phyloP scores from a whole-genome alignment of 2,888 invertebrate species.

The Anticlea derivata region DNA sequence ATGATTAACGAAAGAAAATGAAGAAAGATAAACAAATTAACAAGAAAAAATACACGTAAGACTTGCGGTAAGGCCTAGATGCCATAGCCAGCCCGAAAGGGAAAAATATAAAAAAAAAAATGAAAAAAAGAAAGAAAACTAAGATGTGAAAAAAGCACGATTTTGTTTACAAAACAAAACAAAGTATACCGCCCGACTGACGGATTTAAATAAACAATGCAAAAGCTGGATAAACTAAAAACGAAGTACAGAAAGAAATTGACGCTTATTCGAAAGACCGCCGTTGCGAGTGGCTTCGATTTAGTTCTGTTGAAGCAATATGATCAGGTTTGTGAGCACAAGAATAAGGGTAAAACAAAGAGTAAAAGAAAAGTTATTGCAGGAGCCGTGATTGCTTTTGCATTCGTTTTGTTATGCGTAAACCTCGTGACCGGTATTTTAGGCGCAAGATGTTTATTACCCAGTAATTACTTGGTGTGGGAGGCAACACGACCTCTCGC shows the following conservation, averaged over 20 bases:
- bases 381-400: slow-evolving; percentile 44
- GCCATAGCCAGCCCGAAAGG: too few species aligned
- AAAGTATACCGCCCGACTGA: too few species aligned
- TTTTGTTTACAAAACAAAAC: too few species aligned
- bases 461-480: slow-evolving; percentile 94
- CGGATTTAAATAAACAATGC: slow-evolving; percentile 27
- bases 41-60: too few species aligned
- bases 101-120: too few species aligned
- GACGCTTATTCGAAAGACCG: slow-evolving; percentile 55
- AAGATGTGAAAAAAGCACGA: slow-evolving; percentile 1
- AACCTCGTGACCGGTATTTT: slow-evolving; percentile 63
- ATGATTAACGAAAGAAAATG: too few species aligned
- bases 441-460: slow-evolving; percentile 89
- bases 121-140: too few species aligned
- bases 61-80: too few species aligned
- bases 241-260: slow-evolving; percentile 35
- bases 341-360: slow-evolving; percentile 40
- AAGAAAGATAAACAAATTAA: too few species aligned
- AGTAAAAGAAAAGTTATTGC: slow-evolving; percentile 49
- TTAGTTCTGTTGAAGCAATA: slow-evolving; percentile 49
- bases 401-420: slow-evolving; percentile 52
- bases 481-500: slow-evolving; percentile 93
- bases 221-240: slow-evolving; percentile 15
- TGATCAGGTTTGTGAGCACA: slow-evolving; percentile 54
- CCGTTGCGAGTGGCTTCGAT: slow-evolving; percentile 56